Conservation (phyloP, 1,140 invertebrate genomes). For the Zaprionus ornatus region DNA sequence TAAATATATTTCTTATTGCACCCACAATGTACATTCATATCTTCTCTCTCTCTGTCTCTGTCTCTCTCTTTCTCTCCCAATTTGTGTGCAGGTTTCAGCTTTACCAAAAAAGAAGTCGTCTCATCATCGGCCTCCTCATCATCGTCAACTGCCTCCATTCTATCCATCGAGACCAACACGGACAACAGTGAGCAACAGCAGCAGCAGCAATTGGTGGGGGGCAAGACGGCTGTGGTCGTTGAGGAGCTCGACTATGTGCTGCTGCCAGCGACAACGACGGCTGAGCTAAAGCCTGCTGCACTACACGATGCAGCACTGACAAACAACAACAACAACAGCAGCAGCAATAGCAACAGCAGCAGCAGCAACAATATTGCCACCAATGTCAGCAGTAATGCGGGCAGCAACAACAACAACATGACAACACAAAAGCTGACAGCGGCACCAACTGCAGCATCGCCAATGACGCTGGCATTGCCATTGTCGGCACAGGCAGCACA, state of each 20-base stretch:
- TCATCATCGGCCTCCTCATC: constrained; percentile 57
- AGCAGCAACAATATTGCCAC: constrained; percentile 29
- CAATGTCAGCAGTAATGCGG: constrained; percentile 35
- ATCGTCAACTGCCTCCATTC: constrained; percentile 64
- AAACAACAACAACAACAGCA: constrained; percentile 23
- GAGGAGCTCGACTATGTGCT: constrained; percentile 61
- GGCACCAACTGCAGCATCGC: background rate
- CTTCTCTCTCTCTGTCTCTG: background rate
- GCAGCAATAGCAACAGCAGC: constrained; percentile 15
- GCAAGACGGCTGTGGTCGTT: constrained; percentile 20
- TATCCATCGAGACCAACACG: constrained; percentile 59
- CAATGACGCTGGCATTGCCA: constrained; percentile 22
- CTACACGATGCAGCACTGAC: constrained; percentile 25
- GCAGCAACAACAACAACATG: constrained; percentile 11
- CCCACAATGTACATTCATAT: background rate
- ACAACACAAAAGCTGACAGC: constrained; percentile 36
- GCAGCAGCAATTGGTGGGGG: constrained; percentile 15
- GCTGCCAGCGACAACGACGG: constrained; percentile 49
- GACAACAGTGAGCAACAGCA: constrained; percentile 37
- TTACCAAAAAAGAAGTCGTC: constrained; percentile 69
- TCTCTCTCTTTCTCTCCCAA: too few relatives aligned
- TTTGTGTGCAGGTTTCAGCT: constrained; percentile 61
- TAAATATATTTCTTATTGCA: background rate
- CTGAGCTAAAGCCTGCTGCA: constrained; percentile 37
- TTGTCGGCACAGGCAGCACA: constrained; percentile 14